phyloP scores from a whole-genome alignment of 2,797 vertebrate species.

The Setipinna tenuifilis region DNA sequence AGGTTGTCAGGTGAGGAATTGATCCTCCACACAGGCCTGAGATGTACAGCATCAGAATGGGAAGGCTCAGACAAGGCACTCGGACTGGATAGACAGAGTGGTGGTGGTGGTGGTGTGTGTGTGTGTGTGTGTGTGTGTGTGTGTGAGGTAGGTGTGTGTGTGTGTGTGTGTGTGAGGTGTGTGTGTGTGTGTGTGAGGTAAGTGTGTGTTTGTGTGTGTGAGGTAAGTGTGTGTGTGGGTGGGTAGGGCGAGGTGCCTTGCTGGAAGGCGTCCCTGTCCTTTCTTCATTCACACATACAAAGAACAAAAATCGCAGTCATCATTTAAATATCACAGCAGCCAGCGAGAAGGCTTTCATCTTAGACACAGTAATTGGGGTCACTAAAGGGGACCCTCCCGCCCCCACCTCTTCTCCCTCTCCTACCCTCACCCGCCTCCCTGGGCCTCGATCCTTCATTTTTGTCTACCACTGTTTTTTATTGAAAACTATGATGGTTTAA shows the following conservation, averaged over 20 bases:
- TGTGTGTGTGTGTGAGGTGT: too few species aligned
- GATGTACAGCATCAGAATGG: background rate
- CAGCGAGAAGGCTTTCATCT: slow-evolving; percentile 67
- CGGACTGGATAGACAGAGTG: slow-evolving; percentile 19
- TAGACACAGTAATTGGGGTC: slow-evolving; percentile 66
- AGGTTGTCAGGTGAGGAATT: background rate
- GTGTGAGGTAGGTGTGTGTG: too few species aligned
- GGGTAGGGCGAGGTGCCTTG: background rate
- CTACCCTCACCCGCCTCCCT: background rate
- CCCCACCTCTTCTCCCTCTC: slow-evolving; percentile 29
- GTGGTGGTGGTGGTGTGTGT: too few species aligned
- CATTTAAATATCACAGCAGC: slow-evolving; percentile 73
- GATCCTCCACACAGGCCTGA: background rate
- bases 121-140: too few species aligned
- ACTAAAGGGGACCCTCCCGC: slow-evolving; percentile 49
- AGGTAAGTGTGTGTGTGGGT: slow-evolving; percentile 5
- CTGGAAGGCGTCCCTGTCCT: background rate
- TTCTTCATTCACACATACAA: slow-evolving; percentile 53
- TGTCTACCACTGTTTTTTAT: background rate
- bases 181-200: slow-evolving; percentile 27
- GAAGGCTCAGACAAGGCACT: background rate
- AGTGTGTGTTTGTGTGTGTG: background rate
- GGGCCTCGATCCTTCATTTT: background rate
- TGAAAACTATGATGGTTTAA: background rate
- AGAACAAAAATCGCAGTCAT: slow-evolving; percentile 52